Evolutionary conservation across 2,888 invertebrate species (phyloP).

Genomic region (Tineola bisselliella): DNA sequence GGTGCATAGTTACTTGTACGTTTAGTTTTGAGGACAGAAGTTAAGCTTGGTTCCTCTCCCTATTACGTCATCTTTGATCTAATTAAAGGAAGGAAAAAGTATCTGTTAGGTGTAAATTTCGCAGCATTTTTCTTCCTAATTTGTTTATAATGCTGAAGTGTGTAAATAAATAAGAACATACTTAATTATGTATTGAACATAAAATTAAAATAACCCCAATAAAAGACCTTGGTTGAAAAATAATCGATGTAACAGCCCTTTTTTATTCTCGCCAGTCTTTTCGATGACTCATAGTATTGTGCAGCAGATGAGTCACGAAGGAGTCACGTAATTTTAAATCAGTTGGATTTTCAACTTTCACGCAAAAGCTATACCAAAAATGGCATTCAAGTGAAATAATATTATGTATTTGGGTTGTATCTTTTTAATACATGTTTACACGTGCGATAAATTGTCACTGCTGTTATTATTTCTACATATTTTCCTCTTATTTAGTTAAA

Average conservation of each 20-base stretch:
- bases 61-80: background rate
- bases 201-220: background rate
- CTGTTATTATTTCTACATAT: background rate
- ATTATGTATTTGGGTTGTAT: background rate
- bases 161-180: no score
- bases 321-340: no score
- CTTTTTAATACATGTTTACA: background rate
- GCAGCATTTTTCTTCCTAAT: no score
- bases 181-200: no score
- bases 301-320: background rate
- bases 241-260: background rate
- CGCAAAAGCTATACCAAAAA: background rate
- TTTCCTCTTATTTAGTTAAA: background rate
- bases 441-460: background rate
- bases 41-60: background rate
- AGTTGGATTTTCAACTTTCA: background rate
- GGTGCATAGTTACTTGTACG: background rate
- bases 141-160: no score
- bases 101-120: no score
- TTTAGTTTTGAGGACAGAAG: background rate
- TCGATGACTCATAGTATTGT: background rate
- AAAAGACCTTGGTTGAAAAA: background rate
- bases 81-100: background rate
- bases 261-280: background rate
- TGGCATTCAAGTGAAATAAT: background rate